Conservation (phyloP, 2,797 vertebrate species). For the Pipistrellus pipistrellus region DNA sequence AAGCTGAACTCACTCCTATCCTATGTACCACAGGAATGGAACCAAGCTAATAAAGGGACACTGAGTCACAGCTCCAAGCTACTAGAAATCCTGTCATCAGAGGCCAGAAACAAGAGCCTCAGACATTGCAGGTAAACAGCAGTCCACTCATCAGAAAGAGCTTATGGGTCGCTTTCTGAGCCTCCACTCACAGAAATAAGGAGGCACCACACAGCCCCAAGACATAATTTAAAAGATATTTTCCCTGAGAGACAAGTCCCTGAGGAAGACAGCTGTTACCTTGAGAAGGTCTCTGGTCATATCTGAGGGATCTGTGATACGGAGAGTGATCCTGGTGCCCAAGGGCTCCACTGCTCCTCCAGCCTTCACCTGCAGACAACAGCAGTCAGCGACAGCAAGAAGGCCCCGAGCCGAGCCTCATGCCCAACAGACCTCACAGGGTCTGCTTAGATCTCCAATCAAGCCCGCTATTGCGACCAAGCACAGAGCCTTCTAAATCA, state of each 20-base stretch:
- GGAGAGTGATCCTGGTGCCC: conserved; percentile 94
- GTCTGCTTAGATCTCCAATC: neutral
- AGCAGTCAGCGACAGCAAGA: conserved; percentile 7
- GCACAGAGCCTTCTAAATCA: neutral
- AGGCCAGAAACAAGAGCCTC: neutral
- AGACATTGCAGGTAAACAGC: neutral
- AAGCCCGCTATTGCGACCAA: neutral
- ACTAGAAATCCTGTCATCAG: neutral
- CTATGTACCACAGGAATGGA: neutral
- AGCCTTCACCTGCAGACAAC: conserved; percentile 92
- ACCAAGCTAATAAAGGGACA: neutral
- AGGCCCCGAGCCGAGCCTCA: neutral
- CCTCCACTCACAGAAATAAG: neutral
- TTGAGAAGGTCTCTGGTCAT: conserved; percentile 96
- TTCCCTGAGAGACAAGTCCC: neutral
- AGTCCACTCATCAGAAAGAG: neutral
- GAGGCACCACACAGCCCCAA: rapidly evolving
- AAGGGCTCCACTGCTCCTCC: conserved; percentile 94
- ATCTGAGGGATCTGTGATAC: conserved; percentile 92
- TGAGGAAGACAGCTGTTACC: conserved; percentile 79
- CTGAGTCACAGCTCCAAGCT: conserved; percentile 33
- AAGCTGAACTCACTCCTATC: neutral
- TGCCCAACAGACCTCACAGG: neutral
- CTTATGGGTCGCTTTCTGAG: neutral
- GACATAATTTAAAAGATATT: neutral